Conservation (phyloP, 2,113 vertebrate species). For the Psittacara wagleri region DNA sequence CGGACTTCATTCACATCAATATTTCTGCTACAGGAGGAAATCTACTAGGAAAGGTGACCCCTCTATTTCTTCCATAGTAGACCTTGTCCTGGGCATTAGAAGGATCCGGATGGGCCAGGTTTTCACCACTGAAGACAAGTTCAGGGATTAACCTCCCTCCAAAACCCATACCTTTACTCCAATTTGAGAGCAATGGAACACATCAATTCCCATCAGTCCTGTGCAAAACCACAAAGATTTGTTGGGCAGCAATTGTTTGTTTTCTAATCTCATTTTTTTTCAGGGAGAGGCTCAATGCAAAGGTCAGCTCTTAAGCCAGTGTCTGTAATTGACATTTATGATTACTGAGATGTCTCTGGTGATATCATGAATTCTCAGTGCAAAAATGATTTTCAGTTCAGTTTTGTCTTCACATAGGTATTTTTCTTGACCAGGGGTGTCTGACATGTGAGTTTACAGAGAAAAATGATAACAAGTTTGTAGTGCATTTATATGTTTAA, state of each 20-base stretch:
- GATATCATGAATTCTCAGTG: not conserved
- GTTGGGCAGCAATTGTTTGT: not conserved
- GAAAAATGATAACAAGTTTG: not conserved
- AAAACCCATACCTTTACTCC: not conserved
- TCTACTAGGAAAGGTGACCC: not conserved
- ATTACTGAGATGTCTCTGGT: not conserved
- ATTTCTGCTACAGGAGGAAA: not conserved
- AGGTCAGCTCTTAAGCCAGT: constrained; percentile 21
- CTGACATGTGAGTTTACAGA: not conserved
- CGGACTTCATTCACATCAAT: rapidly evolving
- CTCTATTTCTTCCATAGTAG: not conserved
- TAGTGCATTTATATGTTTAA: not conserved
- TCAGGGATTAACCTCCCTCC: not conserved
- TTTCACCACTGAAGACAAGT: not conserved
- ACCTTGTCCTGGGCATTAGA: not conserved
- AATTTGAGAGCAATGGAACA: not conserved
- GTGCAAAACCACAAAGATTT: not conserved
- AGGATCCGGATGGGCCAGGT: not conserved
- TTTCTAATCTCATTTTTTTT: not conserved
- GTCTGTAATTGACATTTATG: constrained; percentile 30
- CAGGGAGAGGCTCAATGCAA: not conserved
- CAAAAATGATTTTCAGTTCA: not conserved
- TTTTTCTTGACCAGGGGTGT: not conserved
- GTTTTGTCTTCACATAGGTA: not conserved
- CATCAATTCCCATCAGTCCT: not conserved